Base-by-base conservation (phyloP, 1,140 invertebrate genomes). In the Dendroctonus valens region DNA sequence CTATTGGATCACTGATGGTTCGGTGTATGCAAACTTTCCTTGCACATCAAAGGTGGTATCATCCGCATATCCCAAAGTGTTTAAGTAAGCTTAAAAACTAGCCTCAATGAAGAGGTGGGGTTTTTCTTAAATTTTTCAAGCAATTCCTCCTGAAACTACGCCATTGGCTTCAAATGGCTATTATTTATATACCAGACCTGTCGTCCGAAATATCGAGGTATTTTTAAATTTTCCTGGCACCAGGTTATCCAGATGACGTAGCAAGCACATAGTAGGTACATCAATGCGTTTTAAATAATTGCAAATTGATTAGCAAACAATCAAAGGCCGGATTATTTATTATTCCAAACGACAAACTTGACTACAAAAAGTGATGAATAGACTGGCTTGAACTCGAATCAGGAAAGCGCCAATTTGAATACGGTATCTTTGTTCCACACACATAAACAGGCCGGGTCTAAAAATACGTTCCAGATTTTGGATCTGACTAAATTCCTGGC, bases 141-240 rank as follows among this genome's bases (percentile, higher is more conserved):
- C 8, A 9, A 9, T 46, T 46, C 12, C 42, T 46, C 1, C 8
- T 46, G 38, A 54, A 54, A 4, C 40, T 44, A 6, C 39, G 40
- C 54, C 54, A 42, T 14, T 57, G 54, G 4, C 9, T 7, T 42
- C 15, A 39, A 11, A 57, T 14, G 39, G 40, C 44, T n/a, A 41
- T 57, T 55, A 55, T 40, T 40, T 55, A 40, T 55, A 41, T 9
- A 49, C 58, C 52, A 54, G 52, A 54, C 52, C 9, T 39, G 52
- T 54, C 46, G 58, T 59, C 46, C 48, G 44, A 59, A 59, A 61
- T 41, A 9, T 38, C 49, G 12, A 26, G 59, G 15, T 61, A 61
- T 61, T 61, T 59, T 61, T 61, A 61, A 61, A 61, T 50, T 14
- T 52, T 61, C 44, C 54, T 61, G 59, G 59, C 59, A 61, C 8